Conservation (phyloP, 2,113 vertebrate species). For the Telmatochromis sp. region DNA sequence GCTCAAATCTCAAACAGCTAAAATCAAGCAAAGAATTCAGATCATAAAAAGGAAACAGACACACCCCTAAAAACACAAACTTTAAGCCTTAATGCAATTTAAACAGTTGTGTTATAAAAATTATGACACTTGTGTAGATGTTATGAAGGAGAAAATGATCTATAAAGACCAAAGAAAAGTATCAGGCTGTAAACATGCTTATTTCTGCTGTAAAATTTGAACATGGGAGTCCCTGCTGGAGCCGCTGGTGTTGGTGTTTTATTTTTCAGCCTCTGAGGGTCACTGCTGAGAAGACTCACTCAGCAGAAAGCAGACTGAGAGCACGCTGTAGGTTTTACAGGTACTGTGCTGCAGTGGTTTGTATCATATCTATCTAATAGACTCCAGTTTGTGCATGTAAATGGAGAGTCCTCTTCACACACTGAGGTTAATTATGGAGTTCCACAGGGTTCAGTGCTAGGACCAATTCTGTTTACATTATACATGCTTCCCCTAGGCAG, state of each 20-base stretch:
- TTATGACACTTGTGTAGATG: rapidly evolving
- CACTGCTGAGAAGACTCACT: not conserved
- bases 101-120: not conserved
- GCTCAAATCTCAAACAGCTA: not conserved
- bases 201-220: not conserved
- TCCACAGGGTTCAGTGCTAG: not conserved
- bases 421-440: not conserved
- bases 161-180: not conserved
- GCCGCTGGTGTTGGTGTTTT: not conserved
- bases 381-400: rapidly evolving
- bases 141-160: not conserved
- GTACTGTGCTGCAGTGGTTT: rapidly evolving
- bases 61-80: rapidly evolving
- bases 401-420: not conserved
- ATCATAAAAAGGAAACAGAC: not conserved
- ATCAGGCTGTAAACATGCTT: rapidly evolving
- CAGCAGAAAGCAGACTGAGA: not conserved
- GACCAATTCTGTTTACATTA: not conserved
- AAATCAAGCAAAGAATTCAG: not conserved
- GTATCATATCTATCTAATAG: not conserved
- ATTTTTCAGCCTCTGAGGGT: not conserved
- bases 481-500: not conserved
- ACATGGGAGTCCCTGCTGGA: not conserved
- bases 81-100: not conserved
- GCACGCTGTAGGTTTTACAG: rapidly evolving